Base-by-base conservation (phyloP, 2,888 invertebrate species). In the Steinernema hermaphroditum region DNA sequence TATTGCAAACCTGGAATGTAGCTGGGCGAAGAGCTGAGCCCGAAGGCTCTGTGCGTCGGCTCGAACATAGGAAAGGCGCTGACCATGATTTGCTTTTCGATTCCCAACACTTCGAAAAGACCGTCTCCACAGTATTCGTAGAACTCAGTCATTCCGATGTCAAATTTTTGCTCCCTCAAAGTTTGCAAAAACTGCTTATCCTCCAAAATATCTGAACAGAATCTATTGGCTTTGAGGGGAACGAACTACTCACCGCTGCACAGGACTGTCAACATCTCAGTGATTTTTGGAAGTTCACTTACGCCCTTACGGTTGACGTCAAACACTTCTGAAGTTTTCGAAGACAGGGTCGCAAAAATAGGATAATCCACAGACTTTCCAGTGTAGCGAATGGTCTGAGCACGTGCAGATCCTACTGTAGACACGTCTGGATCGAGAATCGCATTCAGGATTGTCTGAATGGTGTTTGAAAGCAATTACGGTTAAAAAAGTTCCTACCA, bases 111-210 rank as follows among this genome's bases (percentile, higher is more conserved):
- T 34, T 34, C 50, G 37, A 68, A 72, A 9, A 68, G 34, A 1
- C 70, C 70, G 41, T 70, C 70, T 1, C 54, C 54, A 41, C 70
- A 70, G 41, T 70, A 57, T 24, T 70, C 70, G 62, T 57, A 54
- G 41, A 70, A 70, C 24, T 70, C 70, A 19, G 70, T 70, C 70
- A 70, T 70, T 70, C 70, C 70, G n/a, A 70, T 46, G 62, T 70
- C 70, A 24, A 54, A 70, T 22, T 70, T 70, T 29, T 34, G 37
- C 9, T 34, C 54, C 24, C 49, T 70, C 41, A 70, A 49, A 1
- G 16, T 2, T 24, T 70, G 22, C 19, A 54, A 19, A 22, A 70
- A 27, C 62, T 29, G 16, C 14, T 19, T 24, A 16, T 70, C 70
- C 24, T 70, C 37, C 44, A 70, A 34, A 16, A 70, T 24, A n/a